Conservation (phyloP, 2,888 invertebrate species). For the Thereva unica region DNA sequence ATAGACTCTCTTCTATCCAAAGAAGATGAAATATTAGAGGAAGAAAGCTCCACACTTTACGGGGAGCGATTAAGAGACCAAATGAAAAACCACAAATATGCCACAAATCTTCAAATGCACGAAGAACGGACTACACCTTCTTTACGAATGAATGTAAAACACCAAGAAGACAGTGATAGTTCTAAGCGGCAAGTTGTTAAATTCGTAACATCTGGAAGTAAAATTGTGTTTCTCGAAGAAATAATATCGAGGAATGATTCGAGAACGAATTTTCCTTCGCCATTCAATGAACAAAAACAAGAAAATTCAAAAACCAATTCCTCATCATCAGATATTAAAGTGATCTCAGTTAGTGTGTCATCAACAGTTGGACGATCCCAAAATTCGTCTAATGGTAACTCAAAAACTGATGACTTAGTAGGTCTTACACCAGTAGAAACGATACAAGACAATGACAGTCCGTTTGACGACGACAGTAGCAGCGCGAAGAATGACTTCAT, state of each 20-base stretch:
- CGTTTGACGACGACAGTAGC: slow-evolving; percentile 26
- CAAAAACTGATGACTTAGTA: slow-evolving; percentile 10
- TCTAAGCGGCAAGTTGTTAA: slow-evolving; percentile 50
- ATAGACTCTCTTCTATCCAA: slow-evolving; percentile 32
- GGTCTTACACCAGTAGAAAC: slow-evolving; percentile 2
- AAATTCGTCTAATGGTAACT: not conserved
- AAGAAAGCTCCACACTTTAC: slow-evolving; percentile 40
- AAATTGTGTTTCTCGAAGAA: slow-evolving; percentile 54
- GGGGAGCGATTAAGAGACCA: slow-evolving; percentile 17
- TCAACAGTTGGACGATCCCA: slow-evolving; percentile 46
- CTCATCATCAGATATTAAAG: slow-evolving; percentile 53
- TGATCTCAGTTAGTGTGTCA: slow-evolving; percentile 62
- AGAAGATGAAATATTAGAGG: slow-evolving; percentile 42
- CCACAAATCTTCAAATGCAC: slow-evolving; percentile 2
- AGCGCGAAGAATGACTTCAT: slow-evolving; percentile 47
- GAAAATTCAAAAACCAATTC: not conserved
- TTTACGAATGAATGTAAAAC: not conserved
- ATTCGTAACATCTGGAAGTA: slow-evolving; percentile 53
- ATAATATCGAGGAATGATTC: slow-evolving; percentile 37
- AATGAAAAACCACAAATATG: slow-evolving; percentile 43
- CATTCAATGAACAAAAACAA: slow-evolving; percentile 20
- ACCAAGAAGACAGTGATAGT: slow-evolving; percentile 3
- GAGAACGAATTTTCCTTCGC: not conserved
- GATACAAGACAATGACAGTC: slow-evolving; percentile 5
- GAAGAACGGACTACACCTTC: slow-evolving; percentile 7